Percentiles rank a stretch among this genome's conserved stretches.
Conservation (phyloP, 2,888 invertebrate species). For the Tenthredo livida region DNA sequence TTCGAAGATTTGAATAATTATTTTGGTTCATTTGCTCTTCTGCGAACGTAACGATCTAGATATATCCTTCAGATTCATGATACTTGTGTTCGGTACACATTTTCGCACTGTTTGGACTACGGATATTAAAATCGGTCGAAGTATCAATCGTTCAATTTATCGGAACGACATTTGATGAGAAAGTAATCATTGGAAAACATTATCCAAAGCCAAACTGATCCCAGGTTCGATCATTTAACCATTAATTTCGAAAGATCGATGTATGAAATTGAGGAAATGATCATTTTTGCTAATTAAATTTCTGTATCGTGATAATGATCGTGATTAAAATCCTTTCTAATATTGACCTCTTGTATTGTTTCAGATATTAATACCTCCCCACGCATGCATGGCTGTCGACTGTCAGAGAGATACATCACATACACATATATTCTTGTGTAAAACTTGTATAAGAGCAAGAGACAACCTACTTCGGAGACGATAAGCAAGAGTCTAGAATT, state of each 20-base stretch:
- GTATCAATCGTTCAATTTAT: not conserved
- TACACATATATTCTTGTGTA: not conserved
- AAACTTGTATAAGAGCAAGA: not conserved
- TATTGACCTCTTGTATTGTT: not conserved
- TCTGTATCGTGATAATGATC: not conserved
- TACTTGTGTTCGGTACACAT: no score
- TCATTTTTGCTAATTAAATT: not conserved
- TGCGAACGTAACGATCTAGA: no score
- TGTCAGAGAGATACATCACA: not conserved
- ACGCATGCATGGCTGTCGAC: not conserved
- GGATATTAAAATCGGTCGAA: not conserved
- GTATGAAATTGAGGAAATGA: no score
- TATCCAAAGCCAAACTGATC: not conserved
- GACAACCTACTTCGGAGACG: not conserved
- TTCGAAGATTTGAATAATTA: not conserved
- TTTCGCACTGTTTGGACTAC: no score
- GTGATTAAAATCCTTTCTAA: not conserved
- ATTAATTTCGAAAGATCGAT: not conserved
- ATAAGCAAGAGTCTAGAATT: conserved; percentile 1
- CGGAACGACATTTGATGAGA: no score
- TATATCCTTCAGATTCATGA: no score
- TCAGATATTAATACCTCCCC: not conserved
- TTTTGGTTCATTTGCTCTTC: no score
- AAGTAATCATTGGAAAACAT: not conserved
- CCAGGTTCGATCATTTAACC: not conserved